Evolutionary conservation across 2,888 invertebrate genomes (phyloP).

Genomic region (Caenorhabditis angaria): DNA sequence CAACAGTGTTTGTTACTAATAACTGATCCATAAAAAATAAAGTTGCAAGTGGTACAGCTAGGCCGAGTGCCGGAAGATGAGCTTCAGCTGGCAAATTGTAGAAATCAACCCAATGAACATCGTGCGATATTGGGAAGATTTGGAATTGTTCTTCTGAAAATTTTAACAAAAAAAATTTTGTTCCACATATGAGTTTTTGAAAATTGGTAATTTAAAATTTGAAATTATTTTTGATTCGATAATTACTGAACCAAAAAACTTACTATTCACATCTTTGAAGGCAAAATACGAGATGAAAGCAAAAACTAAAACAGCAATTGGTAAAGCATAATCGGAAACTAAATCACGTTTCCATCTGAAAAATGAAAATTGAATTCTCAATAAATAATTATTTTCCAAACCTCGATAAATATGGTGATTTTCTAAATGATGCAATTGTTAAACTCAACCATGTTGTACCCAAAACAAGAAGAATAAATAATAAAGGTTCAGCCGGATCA

Average conservation of each 20-base stretch:
- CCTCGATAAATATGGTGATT: slow-evolving; percentile 42
- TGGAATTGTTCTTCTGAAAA: slow-evolving; percentile 56
- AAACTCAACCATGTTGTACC: slow-evolving; percentile 61
- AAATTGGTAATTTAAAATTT: neutral
- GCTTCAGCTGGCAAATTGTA: slow-evolving; percentile 73
- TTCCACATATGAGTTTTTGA: no score
- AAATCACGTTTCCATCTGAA: slow-evolving; percentile 45
- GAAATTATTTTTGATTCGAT: neutral
- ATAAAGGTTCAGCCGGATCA: slow-evolving; percentile 45
- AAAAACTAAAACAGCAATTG: slow-evolving; percentile 42
- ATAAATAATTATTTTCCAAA: neutral
- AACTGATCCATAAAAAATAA: slow-evolving; percentile 78
- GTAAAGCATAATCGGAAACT: slow-evolving; percentile 53
- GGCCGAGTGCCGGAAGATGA: slow-evolving; percentile 74
- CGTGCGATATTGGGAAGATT: slow-evolving; percentile 32
- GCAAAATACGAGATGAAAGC: slow-evolving; percentile 41
- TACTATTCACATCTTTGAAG: slow-evolving; percentile 38
- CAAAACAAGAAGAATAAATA: slow-evolving; percentile 58
- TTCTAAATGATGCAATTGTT: slow-evolving; percentile 41
- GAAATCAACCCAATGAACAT: slow-evolving; percentile 71
- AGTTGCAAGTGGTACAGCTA: slow-evolving; percentile 76
- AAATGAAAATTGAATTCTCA: neutral
- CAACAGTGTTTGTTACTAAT: slow-evolving; percentile 77
- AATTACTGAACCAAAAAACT: slow-evolving; percentile 72
- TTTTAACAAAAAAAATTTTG: no score